Conservation (phyloP, 2,113 vertebrate genomes). For the Puma concolor region DNA sequence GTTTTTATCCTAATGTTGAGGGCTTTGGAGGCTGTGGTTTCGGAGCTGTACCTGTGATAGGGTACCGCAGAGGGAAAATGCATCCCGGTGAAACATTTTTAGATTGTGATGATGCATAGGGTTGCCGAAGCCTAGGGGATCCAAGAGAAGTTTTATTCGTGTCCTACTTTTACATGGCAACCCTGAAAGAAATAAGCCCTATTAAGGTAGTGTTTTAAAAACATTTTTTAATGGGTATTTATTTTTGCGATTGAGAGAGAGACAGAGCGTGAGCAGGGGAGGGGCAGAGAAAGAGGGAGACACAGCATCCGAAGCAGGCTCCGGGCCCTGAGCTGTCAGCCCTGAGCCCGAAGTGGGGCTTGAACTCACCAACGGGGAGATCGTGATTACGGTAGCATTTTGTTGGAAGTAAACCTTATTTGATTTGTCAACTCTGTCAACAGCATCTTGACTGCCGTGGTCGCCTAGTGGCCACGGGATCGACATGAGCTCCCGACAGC, state of each 20-base stretch:
- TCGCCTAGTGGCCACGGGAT: background rate
- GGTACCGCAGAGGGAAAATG: background rate
- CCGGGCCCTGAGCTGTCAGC: too few species aligned
- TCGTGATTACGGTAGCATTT: background rate
- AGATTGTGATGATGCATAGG: constrained; percentile 30
- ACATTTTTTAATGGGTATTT: too few species aligned
- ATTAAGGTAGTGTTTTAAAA: constrained; percentile 7
- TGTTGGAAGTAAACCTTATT: constrained; percentile 29
- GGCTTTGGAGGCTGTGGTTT: constrained; percentile 19
- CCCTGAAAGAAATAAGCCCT: constrained; percentile 47
- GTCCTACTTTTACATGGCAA: constrained; percentile 45
- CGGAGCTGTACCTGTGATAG: background rate
- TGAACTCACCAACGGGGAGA: too few species aligned
- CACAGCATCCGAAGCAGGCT: too few species aligned
- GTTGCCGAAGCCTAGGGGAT: constrained; percentile 55
- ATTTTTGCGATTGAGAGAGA: too few species aligned
- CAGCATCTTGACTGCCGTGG: background rate
- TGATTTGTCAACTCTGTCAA: constrained; percentile 45
- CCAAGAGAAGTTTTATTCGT: constrained; percentile 57
- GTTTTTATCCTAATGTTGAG: constrained; percentile 38
- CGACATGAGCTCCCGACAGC: background rate
- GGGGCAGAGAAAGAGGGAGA: too few species aligned
- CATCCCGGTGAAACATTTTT: constrained; percentile 55
- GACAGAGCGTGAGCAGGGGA: too few species aligned
- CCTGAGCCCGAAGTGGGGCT: too few species aligned